Conservation (phyloP, 2,113 vertebrate genomes). For the Syngnathoides biaculeatus region DNA sequence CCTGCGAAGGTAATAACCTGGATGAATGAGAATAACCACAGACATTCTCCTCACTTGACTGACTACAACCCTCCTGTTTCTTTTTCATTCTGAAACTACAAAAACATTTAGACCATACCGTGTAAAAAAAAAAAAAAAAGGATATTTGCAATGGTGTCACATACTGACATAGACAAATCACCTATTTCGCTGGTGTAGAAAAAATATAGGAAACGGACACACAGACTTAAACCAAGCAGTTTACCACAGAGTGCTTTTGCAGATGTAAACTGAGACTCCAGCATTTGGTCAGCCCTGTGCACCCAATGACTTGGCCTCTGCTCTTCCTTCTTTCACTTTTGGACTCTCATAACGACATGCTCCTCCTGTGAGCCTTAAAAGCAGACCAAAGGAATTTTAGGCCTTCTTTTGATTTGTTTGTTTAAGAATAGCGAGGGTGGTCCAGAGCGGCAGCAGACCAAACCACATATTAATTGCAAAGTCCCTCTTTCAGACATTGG, state of each 20-base stretch:
- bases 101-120: neutral
- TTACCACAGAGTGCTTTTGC: conserved; percentile 3
- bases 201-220: neutral
- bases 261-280: conserved; percentile 36
- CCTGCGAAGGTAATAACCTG: too few species aligned
- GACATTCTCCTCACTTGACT: neutral
- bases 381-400: conserved; percentile 73
- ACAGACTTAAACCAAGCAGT: neutral
- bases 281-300: conserved; percentile 36
- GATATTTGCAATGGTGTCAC: neutral
- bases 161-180: neutral
- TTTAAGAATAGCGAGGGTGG: conserved; percentile 81
- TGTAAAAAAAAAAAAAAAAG: neutral
- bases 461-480: conserved; percentile 60
- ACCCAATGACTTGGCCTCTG: conserved; percentile 61
- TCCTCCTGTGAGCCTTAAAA: conserved; percentile 73
- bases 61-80: neutral
- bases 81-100: neutral
- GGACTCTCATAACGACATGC: conserved; percentile 86
- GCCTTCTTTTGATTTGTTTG: conserved; percentile 81
- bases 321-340: conserved; percentile 69
- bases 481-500: conserved; percentile 27
- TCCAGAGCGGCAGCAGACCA: conserved; percentile 69
- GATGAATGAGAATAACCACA: too few species aligned
- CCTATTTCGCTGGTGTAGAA: neutral